Evolutionary conservation across 2,888 invertebrate species (phyloP), one percentile per base, ranked within the genome.

Genomic region (Entomobrya proxima): DNA sequence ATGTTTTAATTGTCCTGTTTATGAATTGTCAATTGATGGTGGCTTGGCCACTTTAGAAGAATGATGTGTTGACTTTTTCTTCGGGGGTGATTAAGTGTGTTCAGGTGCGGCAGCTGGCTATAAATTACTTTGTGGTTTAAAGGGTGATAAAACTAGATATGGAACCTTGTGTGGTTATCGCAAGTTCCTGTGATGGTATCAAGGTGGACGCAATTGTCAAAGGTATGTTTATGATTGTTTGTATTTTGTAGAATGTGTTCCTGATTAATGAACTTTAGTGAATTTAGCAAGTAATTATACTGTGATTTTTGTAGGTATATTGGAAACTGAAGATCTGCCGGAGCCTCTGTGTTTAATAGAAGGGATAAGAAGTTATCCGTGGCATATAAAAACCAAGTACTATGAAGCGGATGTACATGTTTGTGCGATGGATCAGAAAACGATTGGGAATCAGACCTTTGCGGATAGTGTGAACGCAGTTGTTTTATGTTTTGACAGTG

Each of bases 311-410:
- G 13, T 64, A 88, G 89, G 86, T n/a, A 85, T 89, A 64, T 44
- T 88, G 30, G 87, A 86, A 13, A 61, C 21, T 11, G 85, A 86
- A 24, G 90, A 91, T 37, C 64, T 84, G 1, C 88, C 86, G 21
- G 91, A 92, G 85, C 89, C 89, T n/a, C 88, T 90, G 15, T 88
- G 91, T 21, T 89, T 91, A 76, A 91, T 91, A 18, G 91, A 91
- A 69, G 88, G 86, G 13, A 88, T 91, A 9, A 90, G 91, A 69
- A 91, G 92, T 85, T 92, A 93, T 90, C 91, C 92, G 0, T 94
- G 94, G 94, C 92, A 93, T 86, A 93, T 95, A 86, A 93, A 94
- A 88, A 95, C 95, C 50, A 96, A 95, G 91, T 96, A 96, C 92
- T 96, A 95, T 91, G 93, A 93, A 61, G 93, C 95, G 13, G 93